Evolutionary conservation across 1,140 invertebrate species (phyloP), one percentile per base, ranked within the genome.

Genomic region (Triops longicaudatus): DNA sequence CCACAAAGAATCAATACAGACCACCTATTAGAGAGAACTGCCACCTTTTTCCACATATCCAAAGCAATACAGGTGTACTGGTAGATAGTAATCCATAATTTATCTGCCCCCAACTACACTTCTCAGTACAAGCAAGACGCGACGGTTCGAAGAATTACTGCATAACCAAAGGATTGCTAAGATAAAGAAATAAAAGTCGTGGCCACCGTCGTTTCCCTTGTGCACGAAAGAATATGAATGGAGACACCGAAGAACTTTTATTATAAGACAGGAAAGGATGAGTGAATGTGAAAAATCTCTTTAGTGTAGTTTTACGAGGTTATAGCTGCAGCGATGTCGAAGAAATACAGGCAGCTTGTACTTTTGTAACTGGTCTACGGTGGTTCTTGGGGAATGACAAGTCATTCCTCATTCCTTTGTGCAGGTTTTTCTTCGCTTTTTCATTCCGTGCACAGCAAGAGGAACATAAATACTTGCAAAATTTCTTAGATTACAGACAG

Each of bases 401-500:
- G 50, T 63, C 50, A 63, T 63, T 63, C 17, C 22, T 63, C 50
- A 63, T 17, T 22, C 50, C 22, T 63, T 63, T 63, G 50, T 63
- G 50, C n/a, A n/a, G 14, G 14, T 22, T 63, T 17, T 22, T 63
- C 0, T 22, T 63, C 14, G 50, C 50, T 22, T 22, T 63, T 63
- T 63, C 22, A n/a, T 22, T 63, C n/a, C 1, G 10, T 17, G 50
- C 14, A 14, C 7, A 22, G 50, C 50, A 63, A 63, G 17, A 63
- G 50, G 14, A 63, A 63, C 14, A 22, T 17, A 63, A 63, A 22
- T n/a, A 63, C 50, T 22, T 63, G 50, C 17, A 17, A 63, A 63
- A 63, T n/a, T 63, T 63, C 22, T 22, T 63, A 63, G 50, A 63
- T 63, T 63, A 63, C 50, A 22, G 50, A 63, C 50, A 63, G 50